These are phyloP conservation scores for Lophius piscatorius DNA, from an alignment of 2,113 vertebrate species.

Conservation along the genomic window DNA sequence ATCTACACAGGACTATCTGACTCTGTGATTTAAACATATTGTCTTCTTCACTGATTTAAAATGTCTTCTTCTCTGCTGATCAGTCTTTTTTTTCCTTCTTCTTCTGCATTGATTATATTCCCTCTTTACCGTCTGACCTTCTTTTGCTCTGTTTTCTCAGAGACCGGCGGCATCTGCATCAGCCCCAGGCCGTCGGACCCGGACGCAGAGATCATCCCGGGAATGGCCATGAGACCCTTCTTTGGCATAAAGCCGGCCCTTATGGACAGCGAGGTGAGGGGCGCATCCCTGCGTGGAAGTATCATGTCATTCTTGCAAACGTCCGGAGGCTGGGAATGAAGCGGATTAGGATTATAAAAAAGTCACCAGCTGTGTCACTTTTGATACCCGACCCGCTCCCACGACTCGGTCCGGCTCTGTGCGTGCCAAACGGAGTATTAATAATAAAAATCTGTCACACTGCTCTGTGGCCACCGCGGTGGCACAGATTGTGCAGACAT, in stretches of 20 bases:
- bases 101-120: too few relatives aligned
- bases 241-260: conserved; percentile 82
- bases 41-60: not conserved
- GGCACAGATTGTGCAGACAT: conserved; percentile 66
- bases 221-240: conserved; percentile 86
- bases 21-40: not conserved
- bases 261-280: conserved; percentile 80
- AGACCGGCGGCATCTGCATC: conserved; percentile 87
- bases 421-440: conserved; percentile 37
- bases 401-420: conserved; percentile 13
- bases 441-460: conserved; percentile 32
- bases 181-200: conserved; percentile 79
- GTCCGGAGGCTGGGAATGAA: conserved; percentile 33
- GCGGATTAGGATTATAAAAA: conserved; percentile 72
- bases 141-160: conserved; percentile 62
- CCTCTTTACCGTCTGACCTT: conserved; percentile 4
- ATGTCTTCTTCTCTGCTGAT: not conserved
- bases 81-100: too few relatives aligned
- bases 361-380: conserved; percentile 69
- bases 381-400: conserved; percentile 50
- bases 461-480: conserved; percentile 20
- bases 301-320: conserved; percentile 7
- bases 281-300: conserved; percentile 9
- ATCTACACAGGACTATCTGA: conserved; percentile 11
- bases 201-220: conserved; percentile 82